Evolutionary conservation across 2,797 vertebrate genomes (phyloP), one percentile per base, ranked within the genome.

Genomic region (Toxotes lorentzi): DNA sequence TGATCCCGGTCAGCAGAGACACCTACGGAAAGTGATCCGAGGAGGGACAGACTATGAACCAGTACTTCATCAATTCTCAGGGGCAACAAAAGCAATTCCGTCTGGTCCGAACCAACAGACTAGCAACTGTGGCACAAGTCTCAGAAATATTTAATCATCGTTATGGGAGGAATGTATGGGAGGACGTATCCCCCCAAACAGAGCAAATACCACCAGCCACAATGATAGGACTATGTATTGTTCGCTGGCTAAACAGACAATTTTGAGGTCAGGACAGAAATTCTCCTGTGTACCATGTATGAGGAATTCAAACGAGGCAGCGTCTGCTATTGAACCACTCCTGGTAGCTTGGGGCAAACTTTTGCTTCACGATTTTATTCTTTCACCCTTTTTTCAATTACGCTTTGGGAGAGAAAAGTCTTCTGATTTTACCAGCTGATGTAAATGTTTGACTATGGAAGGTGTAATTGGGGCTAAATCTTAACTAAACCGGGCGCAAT

Each of bases 381-480:
- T 4, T 45, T 69, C 23, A 38, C 12, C 12, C 6, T 2, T n/a
- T 12, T 24, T 11, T 32, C 30, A 6, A 45, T 21, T 41, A 13
- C 2, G 6, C 32, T 35, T 14, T 19, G 11, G 5, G 6, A 19
- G 17, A 54, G 2, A 34, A 48, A 10, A 23, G 14, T 4, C 4
- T 60, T 7, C 45, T 61, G 56, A 24, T 24, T 13, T 45, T 74
- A 30, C 12, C n/a, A 11, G 7, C 5, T 11, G 21, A 30, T 34
- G 54, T 58, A 24, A 48, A 62, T 54, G 7, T 47, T 51, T 50
- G 41, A 64, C 3, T 11, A 2, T 12, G 27, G 19, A 50, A 63
- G 17, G 32, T n/a, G 45, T 48, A 59, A 70, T 71, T 27, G 21
- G 12, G 54, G 23, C 24, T 58, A 57, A 63, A 71, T 51, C 19